A percentile compares a stretch with the other conserved stretches of the same genome.
These are phyloP conservation scores for Sebastiscus tertius DNA, from an alignment of 2,797 vertebrate genomes.

Conservation along the genomic window DNA sequence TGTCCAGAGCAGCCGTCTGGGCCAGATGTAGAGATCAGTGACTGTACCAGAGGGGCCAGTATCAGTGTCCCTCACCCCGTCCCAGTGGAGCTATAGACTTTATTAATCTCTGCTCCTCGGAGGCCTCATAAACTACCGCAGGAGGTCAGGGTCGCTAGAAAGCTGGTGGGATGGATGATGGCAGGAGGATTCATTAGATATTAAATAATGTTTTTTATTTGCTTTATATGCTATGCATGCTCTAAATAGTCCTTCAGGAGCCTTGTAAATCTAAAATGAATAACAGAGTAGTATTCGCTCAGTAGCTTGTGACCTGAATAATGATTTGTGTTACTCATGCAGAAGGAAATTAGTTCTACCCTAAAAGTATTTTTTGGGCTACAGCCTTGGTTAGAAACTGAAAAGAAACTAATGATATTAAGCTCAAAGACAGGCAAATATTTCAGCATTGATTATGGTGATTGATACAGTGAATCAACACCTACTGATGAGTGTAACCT, in stretches of 20 bases:
- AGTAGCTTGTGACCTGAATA: neutral
- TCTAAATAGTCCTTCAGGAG: conserved; percentile 2
- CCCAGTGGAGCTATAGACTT: conserved; percentile 70
- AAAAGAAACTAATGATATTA: neutral
- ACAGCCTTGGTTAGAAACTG: neutral
- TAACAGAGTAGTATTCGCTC: neutral
- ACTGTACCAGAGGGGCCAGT: conserved; percentile 43
- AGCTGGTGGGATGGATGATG: conserved; percentile 13
- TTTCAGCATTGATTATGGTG: neutral
- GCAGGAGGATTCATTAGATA: conserved; percentile 22
- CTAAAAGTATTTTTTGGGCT: neutral
- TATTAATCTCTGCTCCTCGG: conserved; percentile 75
- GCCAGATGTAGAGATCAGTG: conserved; percentile 76
- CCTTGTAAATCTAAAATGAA: neutral
- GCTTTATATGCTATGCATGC: conserved; percentile 1
- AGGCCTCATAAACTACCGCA: conserved; percentile 64
- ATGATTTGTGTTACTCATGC: neutral
- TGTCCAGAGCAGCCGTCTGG: conserved; percentile 66
- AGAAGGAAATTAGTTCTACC: neutral
- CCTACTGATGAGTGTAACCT: neutral
- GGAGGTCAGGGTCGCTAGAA: conserved; percentile 48
- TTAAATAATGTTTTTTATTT: conserved; percentile 26
- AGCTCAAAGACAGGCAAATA: neutral
- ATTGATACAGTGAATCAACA: neutral
- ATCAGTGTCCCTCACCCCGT: conserved; percentile 62